Evolutionary conservation across 2,888 invertebrate genomes (phyloP).

Genomic region (Tortrix viridana): DNA sequence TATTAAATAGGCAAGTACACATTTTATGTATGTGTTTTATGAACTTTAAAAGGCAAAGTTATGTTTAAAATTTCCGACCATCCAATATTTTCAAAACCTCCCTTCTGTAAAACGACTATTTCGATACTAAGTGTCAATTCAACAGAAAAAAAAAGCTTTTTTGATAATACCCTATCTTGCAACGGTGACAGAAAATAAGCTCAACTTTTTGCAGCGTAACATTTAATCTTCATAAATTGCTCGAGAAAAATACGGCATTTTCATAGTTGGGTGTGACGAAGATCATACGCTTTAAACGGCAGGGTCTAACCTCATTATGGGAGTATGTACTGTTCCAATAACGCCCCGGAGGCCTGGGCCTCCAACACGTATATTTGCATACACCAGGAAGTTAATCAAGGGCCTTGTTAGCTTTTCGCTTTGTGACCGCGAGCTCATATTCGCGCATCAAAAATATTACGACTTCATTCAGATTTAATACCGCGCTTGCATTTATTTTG

Average conservation of each 20-base stretch:
- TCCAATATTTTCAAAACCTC: no score
- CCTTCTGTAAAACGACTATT: no score
- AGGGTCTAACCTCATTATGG: constrained; percentile 56
- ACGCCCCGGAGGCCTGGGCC: constrained; percentile 57
- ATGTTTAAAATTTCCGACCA: no score
- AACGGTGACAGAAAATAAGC: background rate
- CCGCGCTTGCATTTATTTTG: constrained; percentile 27
- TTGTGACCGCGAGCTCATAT: constrained; percentile 37
- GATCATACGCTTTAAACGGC: constrained; percentile 33
- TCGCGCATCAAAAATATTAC: constrained; percentile 28
- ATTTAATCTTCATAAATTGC: background rate
- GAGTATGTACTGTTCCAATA: constrained; percentile 65
- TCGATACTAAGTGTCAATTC: no score
- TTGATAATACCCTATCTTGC: no score
- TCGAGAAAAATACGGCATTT: no score
- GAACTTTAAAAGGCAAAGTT: no score
- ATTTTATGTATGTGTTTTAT: no score
- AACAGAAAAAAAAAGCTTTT: no score
- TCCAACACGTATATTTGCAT: constrained; percentile 59
- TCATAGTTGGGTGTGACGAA: constrained; percentile 25
- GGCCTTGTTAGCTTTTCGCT: constrained; percentile 44
- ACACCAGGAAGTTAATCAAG: constrained; percentile 63
- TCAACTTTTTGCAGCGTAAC: background rate
- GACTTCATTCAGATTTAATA: constrained; percentile 19
- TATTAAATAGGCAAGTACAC: no score